phyloP scores from a whole-genome alignment of 2,113 vertebrate species.

The Chaetorhynchus papuensis region DNA sequence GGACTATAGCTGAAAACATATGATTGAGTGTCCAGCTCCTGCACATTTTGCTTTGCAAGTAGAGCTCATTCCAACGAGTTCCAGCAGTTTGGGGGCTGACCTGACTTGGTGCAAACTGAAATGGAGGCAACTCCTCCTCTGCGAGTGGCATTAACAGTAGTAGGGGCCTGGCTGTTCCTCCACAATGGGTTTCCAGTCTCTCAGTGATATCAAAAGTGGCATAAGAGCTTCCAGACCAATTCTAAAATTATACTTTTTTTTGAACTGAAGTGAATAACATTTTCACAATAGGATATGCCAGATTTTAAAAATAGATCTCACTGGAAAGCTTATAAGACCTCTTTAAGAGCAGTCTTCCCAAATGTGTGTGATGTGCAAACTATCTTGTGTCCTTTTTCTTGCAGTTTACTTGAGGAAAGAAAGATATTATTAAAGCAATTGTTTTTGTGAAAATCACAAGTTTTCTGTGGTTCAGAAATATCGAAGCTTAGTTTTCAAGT shows the following conservation, averaged over 20 bases:
- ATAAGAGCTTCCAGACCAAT: neutral
- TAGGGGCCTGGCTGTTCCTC: neutral
- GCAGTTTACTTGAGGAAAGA: neutral
- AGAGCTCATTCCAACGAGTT: neutral
- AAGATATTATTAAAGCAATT: neutral
- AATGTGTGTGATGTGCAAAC: neutral
- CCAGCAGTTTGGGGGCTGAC: neutral
- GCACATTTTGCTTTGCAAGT: neutral
- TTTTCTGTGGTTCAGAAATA: neutral
- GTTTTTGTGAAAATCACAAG: neutral
- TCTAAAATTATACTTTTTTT: neutral
- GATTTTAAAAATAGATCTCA: neutral
- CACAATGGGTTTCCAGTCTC: neutral
- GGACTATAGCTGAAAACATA: fast-evolving
- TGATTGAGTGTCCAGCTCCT: neutral
- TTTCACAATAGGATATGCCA: neutral
- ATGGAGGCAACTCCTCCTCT: neutral
- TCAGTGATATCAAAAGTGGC: neutral
- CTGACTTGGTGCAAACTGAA: neutral
- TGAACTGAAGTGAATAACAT: neutral
- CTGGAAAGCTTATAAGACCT: neutral
- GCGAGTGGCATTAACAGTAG: fast-evolving
- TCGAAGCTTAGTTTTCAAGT: neutral
- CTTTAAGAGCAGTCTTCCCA: neutral
- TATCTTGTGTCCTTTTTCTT: neutral